phyloP scores from a whole-genome alignment of 2,888 invertebrate species.

The Agonum fuliginosum region DNA sequence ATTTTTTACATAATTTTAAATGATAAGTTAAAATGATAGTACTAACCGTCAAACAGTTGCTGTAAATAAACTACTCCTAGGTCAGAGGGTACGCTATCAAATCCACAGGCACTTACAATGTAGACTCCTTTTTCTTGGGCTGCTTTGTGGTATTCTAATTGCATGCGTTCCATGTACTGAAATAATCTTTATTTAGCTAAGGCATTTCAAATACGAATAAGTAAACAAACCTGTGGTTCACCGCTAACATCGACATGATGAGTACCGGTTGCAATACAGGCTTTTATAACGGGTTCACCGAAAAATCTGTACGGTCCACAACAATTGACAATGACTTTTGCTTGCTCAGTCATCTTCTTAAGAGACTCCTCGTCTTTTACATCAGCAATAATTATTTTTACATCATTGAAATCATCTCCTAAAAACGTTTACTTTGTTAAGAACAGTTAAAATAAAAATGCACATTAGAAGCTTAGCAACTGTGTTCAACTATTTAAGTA shows the following conservation, averaged over 20 bases:
- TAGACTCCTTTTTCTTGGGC: conserved; percentile 89
- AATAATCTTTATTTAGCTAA: conserved; percentile 61
- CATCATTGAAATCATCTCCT: conserved; percentile 78
- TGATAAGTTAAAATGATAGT: background rate
- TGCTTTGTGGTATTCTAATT: conserved; percentile 83
- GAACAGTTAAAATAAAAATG: no score
- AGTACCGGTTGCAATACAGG: conserved; percentile 84
- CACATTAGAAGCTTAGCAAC: no score
- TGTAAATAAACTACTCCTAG: conserved; percentile 88
- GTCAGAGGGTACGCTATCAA: conserved; percentile 94
- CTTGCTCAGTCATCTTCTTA: conserved; percentile 85
- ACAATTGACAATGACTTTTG: conserved; percentile 90
- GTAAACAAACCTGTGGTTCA: conserved; percentile 80
- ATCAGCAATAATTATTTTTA: conserved; percentile 86
- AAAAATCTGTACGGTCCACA: conserved; percentile 93
- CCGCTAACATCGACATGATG: conserved; percentile 96
- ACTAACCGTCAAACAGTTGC: conserved; percentile 83
- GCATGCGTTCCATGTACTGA: conserved; percentile 90
- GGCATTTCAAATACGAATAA: conserved; percentile 11
- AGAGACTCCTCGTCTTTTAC: conserved; percentile 84
- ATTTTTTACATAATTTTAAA: background rate
- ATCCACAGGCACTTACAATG: conserved; percentile 93
- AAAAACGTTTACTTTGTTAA: conserved; percentile 50
- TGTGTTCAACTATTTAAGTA: no score
- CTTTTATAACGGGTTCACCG: conserved; percentile 92